Evolutionary conservation across 2,113 vertebrate species (phyloP).

Genomic region (Craseonycteris thonglongyai): DNA sequence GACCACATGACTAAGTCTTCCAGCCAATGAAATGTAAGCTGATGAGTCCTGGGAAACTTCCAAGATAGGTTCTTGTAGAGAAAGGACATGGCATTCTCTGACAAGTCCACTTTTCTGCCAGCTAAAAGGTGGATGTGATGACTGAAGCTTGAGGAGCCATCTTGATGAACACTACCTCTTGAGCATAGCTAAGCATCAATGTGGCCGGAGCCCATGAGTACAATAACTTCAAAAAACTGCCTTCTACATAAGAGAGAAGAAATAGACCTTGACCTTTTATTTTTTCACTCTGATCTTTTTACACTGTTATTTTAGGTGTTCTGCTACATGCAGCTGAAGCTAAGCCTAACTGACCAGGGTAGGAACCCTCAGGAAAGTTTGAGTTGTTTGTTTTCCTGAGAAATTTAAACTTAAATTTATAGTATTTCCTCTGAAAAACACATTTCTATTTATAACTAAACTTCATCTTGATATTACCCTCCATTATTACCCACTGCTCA

Average conservation of each 20-base stretch:
- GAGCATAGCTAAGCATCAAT: background rate
- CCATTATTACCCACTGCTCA: background rate
- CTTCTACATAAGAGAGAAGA: background rate
- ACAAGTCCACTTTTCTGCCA: background rate
- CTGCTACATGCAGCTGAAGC: background rate
- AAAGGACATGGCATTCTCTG: background rate
- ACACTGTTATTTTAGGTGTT: background rate
- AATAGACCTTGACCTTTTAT: background rate
- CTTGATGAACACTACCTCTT: background rate
- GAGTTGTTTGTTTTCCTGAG: background rate
- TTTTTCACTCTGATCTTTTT: background rate
- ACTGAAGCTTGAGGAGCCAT: background rate
- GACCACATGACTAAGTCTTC: background rate
- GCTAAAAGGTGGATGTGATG: background rate
- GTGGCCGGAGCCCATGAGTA: background rate
- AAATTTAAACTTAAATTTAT: background rate
- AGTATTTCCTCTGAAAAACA: background rate
- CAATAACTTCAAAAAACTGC: background rate
- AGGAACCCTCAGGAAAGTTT: background rate
- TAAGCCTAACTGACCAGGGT: background rate
- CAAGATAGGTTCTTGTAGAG: background rate
- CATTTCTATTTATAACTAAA: constrained; percentile 9
- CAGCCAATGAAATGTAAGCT: background rate
- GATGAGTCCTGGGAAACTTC: background rate
- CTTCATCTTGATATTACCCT: background rate